Evolutionary conservation across 2,113 vertebrate species (phyloP), one percentile per base, ranked within the genome.

Genomic region (Entelurus aequoreus): DNA sequence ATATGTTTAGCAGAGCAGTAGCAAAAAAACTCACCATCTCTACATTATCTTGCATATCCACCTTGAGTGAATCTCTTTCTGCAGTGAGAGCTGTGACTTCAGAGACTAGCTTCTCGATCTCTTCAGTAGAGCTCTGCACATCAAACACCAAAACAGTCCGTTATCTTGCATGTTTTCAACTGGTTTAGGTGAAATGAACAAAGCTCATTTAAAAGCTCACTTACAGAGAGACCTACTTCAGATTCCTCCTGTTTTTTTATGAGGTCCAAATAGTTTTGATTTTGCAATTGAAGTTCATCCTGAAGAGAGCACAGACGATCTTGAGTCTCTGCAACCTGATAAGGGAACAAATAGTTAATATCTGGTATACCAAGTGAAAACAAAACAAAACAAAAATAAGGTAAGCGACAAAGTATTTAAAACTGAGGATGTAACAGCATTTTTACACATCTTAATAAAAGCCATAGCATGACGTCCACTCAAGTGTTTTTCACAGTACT

Each of bases 61-160:
- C 16, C 72, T 68, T 80, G 44, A 87, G 77, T 21, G 85, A 81
- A 44, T 84, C 78, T 61, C 81, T 55, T 38, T 88, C 86, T 15
- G 63, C 73, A 2, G 55, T 74, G 16, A 88, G 57, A 46, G 68
- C 54, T 0, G 46, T 48, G 0, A 84, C 3, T 0, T 46, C n/a
- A 0, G 67, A 58, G 0, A 60, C 73, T n/a, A 74, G 75, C 55
- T 63, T 64, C 51, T 82, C 71, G 46, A 62, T 6, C 59, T 86
- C 73, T 38, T 75, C 69, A 15, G 59, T 0, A 2, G 62, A 35
- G 8, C 28, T 68, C 51, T 61, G 52, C 63, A 5, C 15, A 8
- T n/a, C 16, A 35, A 14, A 5, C 42, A 1, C 4, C n/a, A 61
- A 54, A 14, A 68, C 49, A 13, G 48, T 11, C 3, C 67, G 28